These are phyloP conservation scores for Tautogolabrus adspersus DNA, from an alignment of 2,113 vertebrate species.

Conservation along the genomic window DNA sequence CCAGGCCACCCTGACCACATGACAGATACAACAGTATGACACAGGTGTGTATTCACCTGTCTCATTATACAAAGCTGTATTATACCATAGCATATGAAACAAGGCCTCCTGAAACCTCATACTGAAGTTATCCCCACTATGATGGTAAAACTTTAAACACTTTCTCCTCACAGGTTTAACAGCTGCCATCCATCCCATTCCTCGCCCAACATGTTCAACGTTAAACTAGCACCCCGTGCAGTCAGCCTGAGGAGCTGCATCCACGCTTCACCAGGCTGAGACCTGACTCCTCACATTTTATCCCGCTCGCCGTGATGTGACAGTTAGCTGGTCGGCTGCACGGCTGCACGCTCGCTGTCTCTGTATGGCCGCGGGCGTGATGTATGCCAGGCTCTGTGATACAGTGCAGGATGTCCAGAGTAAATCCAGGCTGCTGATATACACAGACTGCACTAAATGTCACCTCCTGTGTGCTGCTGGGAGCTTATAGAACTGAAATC, in stretches of 20 bases:
- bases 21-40: no score
- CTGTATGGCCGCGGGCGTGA: constrained; percentile 23
- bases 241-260: neutral
- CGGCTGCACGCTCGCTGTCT: constrained; percentile 31
- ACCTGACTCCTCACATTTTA: constrained; percentile 31
- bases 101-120: no score
- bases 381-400: constrained; percentile 19
- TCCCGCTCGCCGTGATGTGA: constrained; percentile 33
- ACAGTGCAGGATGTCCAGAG: constrained; percentile 12
- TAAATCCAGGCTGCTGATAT: constrained; percentile 29
- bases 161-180: neutral
- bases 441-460: neutral
- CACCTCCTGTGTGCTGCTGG: neutral
- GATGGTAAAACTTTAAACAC: neutral
- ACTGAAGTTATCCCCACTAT: neutral
- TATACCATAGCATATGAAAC: no score
- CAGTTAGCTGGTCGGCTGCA: constrained; percentile 44
- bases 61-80: no score
- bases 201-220: neutral
- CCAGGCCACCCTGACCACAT: no score
- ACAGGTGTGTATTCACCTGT: no score
- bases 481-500: neutral
- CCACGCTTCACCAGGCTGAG: constrained; percentile 23
- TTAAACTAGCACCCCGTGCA: neutral
- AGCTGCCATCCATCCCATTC: neutral